Evolutionary conservation across 1,140 invertebrate genomes (phyloP).

Genomic region (Panagrolaimus sp.): DNA sequence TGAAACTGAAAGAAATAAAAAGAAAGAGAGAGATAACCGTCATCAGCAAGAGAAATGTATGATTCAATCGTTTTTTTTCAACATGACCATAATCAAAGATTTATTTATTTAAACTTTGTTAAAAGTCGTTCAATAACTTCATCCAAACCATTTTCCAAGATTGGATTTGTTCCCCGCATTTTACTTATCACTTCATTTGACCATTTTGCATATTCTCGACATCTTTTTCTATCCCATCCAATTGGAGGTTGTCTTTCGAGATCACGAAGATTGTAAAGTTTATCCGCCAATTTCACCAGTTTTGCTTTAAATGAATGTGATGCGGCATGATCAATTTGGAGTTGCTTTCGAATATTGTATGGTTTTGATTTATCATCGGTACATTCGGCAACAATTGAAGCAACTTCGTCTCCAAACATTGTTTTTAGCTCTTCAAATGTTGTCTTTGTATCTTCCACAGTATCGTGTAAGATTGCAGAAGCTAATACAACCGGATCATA

Average conservation of each 20-base stretch:
- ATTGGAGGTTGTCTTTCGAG: constrained; percentile 66
- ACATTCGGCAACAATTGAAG: constrained; percentile 68
- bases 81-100: too few relatives aligned
- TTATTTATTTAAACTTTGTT: constrained; percentile 6
- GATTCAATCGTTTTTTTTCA: too few relatives aligned
- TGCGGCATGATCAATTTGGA: constrained; percentile 70
- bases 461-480: constrained; percentile 79
- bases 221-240: constrained; percentile 52
- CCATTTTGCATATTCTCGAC: constrained; percentile 71
- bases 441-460: constrained; percentile 81
- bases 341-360: constrained; percentile 68
- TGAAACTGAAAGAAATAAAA: too few relatives aligned
- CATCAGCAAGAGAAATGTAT: too few relatives aligned
- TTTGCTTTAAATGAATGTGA: constrained; percentile 66
- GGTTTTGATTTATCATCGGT: constrained; percentile 74
- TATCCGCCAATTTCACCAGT: constrained; percentile 77
- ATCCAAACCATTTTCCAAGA: constrained; percentile 68
- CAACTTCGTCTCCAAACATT: constrained; percentile 67
- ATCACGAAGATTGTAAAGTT: constrained; percentile 78
- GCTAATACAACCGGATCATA: constrained; percentile 68
- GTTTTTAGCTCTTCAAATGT: constrained; percentile 71
- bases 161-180: constrained; percentile 67
- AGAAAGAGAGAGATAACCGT: too few relatives aligned
- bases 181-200: constrained; percentile 69
- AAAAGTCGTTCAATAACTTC: constrained; percentile 60